A percentile compares a stretch with the other conserved stretches of the same genome.
These are phyloP conservation scores for Anguilla japonica DNA, from an alignment of 2,113 vertebrate genomes.

Conservation along the genomic window DNA sequence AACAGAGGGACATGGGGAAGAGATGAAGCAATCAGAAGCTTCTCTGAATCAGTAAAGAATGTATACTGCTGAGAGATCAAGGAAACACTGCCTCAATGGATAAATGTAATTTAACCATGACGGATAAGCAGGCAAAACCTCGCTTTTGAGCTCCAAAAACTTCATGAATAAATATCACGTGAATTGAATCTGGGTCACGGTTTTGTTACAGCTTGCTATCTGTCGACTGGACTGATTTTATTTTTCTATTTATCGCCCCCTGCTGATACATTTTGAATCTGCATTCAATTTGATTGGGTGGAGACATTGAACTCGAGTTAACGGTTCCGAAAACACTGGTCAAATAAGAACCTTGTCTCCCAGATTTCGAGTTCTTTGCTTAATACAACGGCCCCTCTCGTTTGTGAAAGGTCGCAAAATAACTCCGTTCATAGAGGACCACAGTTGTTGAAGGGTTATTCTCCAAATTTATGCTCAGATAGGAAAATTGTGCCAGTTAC, in stretches of 20 bases:
- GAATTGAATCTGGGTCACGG: neutral
- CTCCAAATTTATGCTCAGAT: too few relatives aligned
- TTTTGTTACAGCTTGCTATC: neutral
- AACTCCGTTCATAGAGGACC: too few relatives aligned
- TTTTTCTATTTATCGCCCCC: slow-evolving; percentile 3
- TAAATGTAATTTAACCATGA: neutral
- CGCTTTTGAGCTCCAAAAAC: neutral
- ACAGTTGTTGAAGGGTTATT: too few relatives aligned
- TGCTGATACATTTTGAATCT: slow-evolving; percentile 11
- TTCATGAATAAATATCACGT: neutral
- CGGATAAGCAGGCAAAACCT: neutral
- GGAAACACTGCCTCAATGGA: neutral
- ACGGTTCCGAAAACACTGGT: too few relatives aligned
- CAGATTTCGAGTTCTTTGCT: too few relatives aligned
- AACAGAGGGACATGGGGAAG: neutral
- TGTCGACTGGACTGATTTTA: neutral
- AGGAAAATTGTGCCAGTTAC: too few relatives aligned
- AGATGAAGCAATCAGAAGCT: neutral
- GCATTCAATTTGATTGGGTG: neutral
- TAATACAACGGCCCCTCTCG: too few relatives aligned
- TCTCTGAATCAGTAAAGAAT: neutral
- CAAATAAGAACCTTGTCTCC: too few relatives aligned
- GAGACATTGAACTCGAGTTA: neutral
- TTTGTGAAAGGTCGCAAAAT: too few relatives aligned
- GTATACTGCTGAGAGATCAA: neutral